Conservation (phyloP, 2,888 invertebrate genomes). For the Atrina japonica region DNA sequence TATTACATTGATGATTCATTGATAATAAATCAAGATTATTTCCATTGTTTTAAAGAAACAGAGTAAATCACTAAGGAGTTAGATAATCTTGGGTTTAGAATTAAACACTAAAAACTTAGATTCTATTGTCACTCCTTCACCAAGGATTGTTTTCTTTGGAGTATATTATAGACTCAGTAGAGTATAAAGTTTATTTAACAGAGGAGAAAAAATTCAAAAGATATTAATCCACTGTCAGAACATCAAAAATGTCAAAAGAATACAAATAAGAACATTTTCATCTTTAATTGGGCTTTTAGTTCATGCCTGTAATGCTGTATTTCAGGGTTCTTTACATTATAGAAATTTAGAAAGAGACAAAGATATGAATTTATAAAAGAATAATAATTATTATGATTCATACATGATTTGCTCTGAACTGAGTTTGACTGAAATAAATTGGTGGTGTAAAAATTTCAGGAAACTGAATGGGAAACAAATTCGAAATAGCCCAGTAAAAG, state of each 20-base stretch:
- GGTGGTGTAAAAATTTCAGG: constrained; percentile 24
- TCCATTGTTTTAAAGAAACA: background rate
- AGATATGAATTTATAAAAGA: constrained; percentile 5
- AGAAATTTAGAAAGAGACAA: constrained; percentile 40
- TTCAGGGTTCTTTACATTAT: constrained; percentile 43
- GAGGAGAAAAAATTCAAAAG: constrained; percentile 44
- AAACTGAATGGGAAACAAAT: background rate
- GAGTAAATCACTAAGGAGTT: constrained; percentile 18
- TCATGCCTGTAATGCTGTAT: background rate
- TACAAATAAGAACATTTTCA: constrained; percentile 1
- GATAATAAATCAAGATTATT: constrained; percentile 39
- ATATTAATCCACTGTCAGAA: constrained; percentile 2
- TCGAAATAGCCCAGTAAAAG: background rate
- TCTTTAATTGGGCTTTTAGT: constrained; percentile 9
- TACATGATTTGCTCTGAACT: constrained; percentile 1
- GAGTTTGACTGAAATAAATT: constrained; percentile 16
- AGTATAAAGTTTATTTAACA: constrained; percentile 27
- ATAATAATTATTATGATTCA: constrained; percentile 11
- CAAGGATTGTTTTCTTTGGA: constrained; percentile 48
- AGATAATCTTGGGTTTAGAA: constrained; percentile 32
- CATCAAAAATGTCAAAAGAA: background rate
- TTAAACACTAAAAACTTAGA: constrained; percentile 46
- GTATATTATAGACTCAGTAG: constrained; percentile 45
- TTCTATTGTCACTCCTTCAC: constrained; percentile 37
- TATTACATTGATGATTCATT: constrained; percentile 54